These are phyloP conservation scores for Trachemys scripta DNA, from an alignment of 2,113 vertebrate species.

Conservation along the genomic window DNA sequence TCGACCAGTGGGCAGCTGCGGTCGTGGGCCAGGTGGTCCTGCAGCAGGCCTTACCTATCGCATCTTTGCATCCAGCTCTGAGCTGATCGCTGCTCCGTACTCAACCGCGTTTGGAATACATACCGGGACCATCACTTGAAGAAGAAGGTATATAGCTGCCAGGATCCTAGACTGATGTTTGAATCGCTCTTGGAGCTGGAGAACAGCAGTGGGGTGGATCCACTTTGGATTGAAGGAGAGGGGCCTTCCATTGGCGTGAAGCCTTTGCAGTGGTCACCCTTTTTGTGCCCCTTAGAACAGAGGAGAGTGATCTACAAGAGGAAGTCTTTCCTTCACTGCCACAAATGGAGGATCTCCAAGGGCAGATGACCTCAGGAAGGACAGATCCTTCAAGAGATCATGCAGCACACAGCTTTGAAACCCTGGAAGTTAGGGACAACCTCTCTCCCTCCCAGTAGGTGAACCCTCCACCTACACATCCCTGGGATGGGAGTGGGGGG, in stretches of 20 bases:
- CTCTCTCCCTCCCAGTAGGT: fast-evolving
- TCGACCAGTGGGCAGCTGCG: background rate
- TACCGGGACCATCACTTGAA: background rate
- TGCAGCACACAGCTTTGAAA: background rate
- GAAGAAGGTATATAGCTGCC: background rate
- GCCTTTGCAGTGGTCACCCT: background rate
- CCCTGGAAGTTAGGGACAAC: fast-evolving
- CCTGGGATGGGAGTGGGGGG: background rate
- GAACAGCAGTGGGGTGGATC: background rate
- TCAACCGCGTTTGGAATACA: background rate
- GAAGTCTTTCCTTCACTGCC: background rate
- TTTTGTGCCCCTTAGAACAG: background rate
- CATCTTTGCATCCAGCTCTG: background rate
- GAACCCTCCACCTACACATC: background rate
- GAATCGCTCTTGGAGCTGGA: background rate
- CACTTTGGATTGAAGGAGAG: background rate
- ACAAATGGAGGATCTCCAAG: background rate
- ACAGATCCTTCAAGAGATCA: background rate
- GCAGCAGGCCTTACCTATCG: background rate
- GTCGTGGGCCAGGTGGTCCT: background rate
- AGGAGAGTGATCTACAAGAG: background rate
- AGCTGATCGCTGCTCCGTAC: background rate
- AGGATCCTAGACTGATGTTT: background rate
- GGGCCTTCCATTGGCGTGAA: background rate
- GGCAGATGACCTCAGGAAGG: fast-evolving